phyloP scores from a whole-genome alignment of 2,113 vertebrate genomes.

The Dermatemys mawii region DNA sequence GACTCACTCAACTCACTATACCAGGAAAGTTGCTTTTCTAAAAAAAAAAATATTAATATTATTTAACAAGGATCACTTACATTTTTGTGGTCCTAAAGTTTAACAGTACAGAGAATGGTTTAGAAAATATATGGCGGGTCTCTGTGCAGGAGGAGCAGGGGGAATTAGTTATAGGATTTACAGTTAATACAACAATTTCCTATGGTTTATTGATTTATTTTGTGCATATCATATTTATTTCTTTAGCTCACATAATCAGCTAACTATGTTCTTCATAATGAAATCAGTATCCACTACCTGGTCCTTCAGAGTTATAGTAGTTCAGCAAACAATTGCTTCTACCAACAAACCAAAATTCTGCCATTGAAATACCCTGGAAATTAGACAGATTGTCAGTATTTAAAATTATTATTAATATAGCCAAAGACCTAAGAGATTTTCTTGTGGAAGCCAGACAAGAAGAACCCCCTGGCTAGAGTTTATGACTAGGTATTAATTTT shows the following conservation, averaged over 20 bases:
- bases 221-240: slow-evolving; percentile 11
- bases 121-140: background rate
- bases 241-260: background rate
- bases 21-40: background rate
- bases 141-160: fast-evolving
- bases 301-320: slow-evolving; percentile 19
- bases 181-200: background rate
- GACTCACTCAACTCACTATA: background rate
- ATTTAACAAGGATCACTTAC: background rate
- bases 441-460: background rate
- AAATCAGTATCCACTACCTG: slow-evolving; percentile 9
- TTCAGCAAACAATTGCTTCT: slow-evolving; percentile 35
- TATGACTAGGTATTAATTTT: background rate
- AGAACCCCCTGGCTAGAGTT: background rate
- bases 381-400: background rate
- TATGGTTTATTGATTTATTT: background rate
- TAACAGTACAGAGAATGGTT: background rate
- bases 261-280: slow-evolving; percentile 19
- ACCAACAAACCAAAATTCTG: slow-evolving; percentile 21
- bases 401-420: background rate
- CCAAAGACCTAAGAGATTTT: background rate
- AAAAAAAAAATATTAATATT: background rate
- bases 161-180: background rate
- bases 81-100: background rate
- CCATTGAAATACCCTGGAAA: slow-evolving; percentile 28